Base-by-base conservation (phyloP, 2,797 vertebrate species). In the Lophius americanus region DNA sequence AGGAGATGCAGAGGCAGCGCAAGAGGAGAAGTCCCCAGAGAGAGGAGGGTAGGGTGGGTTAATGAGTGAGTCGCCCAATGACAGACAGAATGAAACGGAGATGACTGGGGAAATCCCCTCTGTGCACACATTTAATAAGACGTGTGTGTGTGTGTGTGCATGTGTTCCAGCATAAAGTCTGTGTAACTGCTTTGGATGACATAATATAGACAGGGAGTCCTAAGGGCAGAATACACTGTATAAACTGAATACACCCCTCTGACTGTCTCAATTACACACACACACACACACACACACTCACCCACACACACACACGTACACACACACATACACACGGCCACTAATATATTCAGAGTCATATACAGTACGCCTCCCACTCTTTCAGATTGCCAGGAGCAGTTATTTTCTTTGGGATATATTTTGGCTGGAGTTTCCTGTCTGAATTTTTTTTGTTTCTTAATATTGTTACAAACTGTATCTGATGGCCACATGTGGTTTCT, bases 31-130 rank as follows among this genome's bases (percentile, higher is more conserved):
- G 76, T 86, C 86, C 83, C 80, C 2, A 67, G 88, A 75, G 89
- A 81, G 79, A 65, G 67, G 73, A 67, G 81, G 85, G 85, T 68
- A 74, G 81, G 68, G 86, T 65, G 82, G 78, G 86, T 80, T 83
- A 88, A 86, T 57, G 65, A 85, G 71, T 68, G 88, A 89, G 82
- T 78, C 81, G 85, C 81, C 79, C 76, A 88, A 65, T 88, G 86
- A 91, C 90, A 88, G 89, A 89, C 88, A 76, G 85, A 79, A 70
- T 76, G 81, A 84, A 86, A 79, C 79, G 82, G 85, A 90, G 89
- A 90, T 85, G 91, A 89, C 84, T 79, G 71, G 85, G 91, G 91
- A 92, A 92, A 92, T 91, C 90, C 91, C 93, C 89, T 87, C 79
- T 79, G 82, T 78, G 78, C 81, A 76, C 85, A 87, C 88, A 85